These are phyloP conservation scores for Podabrus alpinus DNA, from an alignment of 2,888 invertebrate genomes.

Conservation along the genomic window DNA sequence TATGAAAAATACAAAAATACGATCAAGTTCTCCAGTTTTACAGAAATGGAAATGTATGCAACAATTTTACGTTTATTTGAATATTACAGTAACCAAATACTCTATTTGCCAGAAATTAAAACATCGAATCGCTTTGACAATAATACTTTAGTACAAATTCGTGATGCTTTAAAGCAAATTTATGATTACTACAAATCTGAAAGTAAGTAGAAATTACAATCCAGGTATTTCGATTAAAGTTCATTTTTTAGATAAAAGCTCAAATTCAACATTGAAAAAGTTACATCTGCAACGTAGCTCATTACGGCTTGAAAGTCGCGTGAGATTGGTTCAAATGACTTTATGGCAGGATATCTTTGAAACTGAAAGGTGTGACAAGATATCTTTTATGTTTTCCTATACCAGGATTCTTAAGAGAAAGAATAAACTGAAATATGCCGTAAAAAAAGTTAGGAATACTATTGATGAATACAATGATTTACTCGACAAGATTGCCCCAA, in stretches of 20 bases:
- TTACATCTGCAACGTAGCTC: background rate
- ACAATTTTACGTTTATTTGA: background rate
- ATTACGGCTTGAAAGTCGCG: accelerated
- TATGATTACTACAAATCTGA: background rate
- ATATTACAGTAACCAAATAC: background rate
- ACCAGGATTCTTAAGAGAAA: background rate
- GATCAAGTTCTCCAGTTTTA: too few relatives aligned
- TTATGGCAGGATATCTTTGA: background rate
- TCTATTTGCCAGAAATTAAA: accelerated
- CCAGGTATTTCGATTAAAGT: background rate
- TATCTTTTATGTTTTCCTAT: background rate
- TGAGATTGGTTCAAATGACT: background rate
- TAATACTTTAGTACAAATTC: background rate
- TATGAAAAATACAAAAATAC: background rate
- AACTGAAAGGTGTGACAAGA: background rate
- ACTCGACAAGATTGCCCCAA: background rate
- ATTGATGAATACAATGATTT: background rate
- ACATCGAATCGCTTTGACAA: background rate
- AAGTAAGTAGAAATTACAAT: background rate
- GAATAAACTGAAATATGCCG: background rate
- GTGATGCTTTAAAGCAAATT: background rate
- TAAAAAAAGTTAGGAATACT: accelerated
- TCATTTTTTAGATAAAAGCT: background rate
- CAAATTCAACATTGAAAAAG: background rate
- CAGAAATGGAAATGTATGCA: background rate